Evolutionary conservation across 2,888 invertebrate genomes (phyloP).

Genomic region (Drosophila mulleri): DNA sequence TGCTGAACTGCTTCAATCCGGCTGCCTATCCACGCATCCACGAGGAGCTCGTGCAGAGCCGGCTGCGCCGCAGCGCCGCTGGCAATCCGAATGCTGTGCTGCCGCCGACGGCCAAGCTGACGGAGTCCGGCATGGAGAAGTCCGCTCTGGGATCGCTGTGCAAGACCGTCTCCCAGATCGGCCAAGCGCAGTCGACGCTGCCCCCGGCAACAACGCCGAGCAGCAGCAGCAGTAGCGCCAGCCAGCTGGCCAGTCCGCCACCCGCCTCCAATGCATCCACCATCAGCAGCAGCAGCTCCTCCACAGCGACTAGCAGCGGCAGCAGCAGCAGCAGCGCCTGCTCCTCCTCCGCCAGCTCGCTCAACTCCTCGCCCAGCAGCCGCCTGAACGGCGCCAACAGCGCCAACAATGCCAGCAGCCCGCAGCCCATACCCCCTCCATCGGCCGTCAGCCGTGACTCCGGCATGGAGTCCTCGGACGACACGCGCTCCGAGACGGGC

Average conservation of each 20-base stretch:
- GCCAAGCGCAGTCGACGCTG: conserved; percentile 81
- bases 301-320: conserved; percentile 56
- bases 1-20: conserved; percentile 84
- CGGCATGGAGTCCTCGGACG: conserved; percentile 85
- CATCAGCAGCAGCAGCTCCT: conserved; percentile 64
- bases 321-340: conserved; percentile 63
- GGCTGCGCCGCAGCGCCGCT: conserved; percentile 74
- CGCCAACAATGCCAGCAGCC: conserved; percentile 79
- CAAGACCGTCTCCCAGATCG: conserved; percentile 90
- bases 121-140: conserved; percentile 79
- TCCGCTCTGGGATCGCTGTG: conserved; percentile 89
- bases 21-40: conserved; percentile 85
- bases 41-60: conserved; percentile 84
- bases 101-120: conserved; percentile 61
- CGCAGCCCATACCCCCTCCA: conserved; percentile 84
- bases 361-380: conserved; percentile 78
- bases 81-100: conserved; percentile 62
- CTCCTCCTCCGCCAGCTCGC: conserved; percentile 69
- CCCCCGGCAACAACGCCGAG: conserved; percentile 20
- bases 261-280: conserved; percentile 71
- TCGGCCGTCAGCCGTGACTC: conserved; percentile 84
- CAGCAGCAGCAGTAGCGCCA: conserved; percentile 43
- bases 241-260: conserved; percentile 67
- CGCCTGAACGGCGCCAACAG: conserved; percentile 65
- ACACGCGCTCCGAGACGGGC: conserved; percentile 84